A percentile compares a stretch with the other conserved stretches of the same genome.
phyloP scores from a whole-genome alignment of 2,888 invertebrate species.

The Thymelicus lineola region DNA sequence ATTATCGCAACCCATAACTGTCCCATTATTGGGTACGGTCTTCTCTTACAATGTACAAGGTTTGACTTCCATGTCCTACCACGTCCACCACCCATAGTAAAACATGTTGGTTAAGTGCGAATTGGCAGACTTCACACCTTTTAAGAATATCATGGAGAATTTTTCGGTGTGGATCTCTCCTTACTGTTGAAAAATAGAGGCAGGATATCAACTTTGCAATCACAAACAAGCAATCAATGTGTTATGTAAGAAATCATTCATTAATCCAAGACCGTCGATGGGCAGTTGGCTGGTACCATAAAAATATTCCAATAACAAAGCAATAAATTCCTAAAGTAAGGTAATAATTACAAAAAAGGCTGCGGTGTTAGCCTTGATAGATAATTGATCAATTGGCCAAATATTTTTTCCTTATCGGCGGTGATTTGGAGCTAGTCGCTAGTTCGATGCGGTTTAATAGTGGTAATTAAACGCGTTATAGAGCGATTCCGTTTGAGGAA shows the following conservation, averaged over 20 bases:
- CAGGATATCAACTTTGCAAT: too few relatives aligned
- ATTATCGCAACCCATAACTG: too few relatives aligned
- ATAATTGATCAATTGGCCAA: conserved; percentile 31
- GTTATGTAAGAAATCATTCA: not conserved
- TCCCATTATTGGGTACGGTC: too few relatives aligned
- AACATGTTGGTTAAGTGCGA: too few relatives aligned
- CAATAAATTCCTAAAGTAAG: conserved; percentile 24
- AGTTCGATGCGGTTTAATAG: conserved; percentile 24
- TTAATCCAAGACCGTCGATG: not conserved
- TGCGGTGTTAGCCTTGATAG: conserved; percentile 14
- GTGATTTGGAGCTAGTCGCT: not conserved
- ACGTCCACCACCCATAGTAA: too few relatives aligned
- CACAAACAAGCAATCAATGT: not conserved
- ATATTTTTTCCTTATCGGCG: conserved; percentile 35
- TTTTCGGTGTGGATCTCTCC: too few relatives aligned
- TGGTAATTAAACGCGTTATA: conserved; percentile 16
- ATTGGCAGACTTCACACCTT: too few relatives aligned
- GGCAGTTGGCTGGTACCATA: not conserved
- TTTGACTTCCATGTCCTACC: too few relatives aligned
- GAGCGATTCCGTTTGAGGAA: conserved; percentile 14
- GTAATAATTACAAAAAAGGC: conserved; percentile 22
- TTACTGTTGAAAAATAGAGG: too few relatives aligned
- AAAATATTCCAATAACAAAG: conserved; percentile 19
- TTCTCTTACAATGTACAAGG: too few relatives aligned
- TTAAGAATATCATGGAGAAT: too few relatives aligned